Base-by-base conservation (phyloP, 2,888 invertebrate genomes). In the Steinernema hermaphroditum region DNA sequence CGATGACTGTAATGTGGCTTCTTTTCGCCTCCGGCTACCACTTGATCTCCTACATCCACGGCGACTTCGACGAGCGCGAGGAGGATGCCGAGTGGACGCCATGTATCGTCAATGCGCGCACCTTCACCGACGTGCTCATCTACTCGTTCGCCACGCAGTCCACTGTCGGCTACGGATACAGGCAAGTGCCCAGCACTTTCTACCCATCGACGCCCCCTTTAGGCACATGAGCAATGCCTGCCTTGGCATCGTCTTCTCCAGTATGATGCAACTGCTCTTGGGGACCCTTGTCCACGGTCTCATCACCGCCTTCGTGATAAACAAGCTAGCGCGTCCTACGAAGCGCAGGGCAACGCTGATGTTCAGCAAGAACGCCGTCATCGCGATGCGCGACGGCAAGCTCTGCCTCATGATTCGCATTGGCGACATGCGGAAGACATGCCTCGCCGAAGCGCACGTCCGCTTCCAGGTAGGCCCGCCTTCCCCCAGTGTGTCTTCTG, bases 361-460 rank as follows among this genome's bases (percentile, higher is more conserved):
- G 43, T 77, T 77, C 70, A 71, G 71, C 62, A 62, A 71, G 27
- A 57, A 43, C 62, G 74, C 74, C 16, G 69, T 72, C 22, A 69
- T 76, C 22, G 76, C 72, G 34, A 69, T 73, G 74, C 68, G 75
- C 32, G 76, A 77, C 72, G 76, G 74, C 16, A 43, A 44, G 16
- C 68, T 77, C 24, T 76, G 77, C 57, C 57, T 77, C 0, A 57
- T 76, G 49, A 75, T 77, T 44, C 70, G 77, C 9, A 71, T 77
- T 37, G 77, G 77, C 43, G 77, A 77, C 62, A 77, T 77, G 77
- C 72, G 77, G 16, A 71, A 74, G 88, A 94, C 94, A 74, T 96
- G 96, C 89, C 94, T 96, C 84, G 94, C 96, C 81, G 96, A 96
- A 89, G 94, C 96, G 71, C 94, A 94, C 89, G 93, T 95, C 74